Percentiles rank a stretch among this genome's conserved stretches.
phyloP scores from a whole-genome alignment of 2,888 invertebrate genomes.

The Agonopterix arenella region DNA sequence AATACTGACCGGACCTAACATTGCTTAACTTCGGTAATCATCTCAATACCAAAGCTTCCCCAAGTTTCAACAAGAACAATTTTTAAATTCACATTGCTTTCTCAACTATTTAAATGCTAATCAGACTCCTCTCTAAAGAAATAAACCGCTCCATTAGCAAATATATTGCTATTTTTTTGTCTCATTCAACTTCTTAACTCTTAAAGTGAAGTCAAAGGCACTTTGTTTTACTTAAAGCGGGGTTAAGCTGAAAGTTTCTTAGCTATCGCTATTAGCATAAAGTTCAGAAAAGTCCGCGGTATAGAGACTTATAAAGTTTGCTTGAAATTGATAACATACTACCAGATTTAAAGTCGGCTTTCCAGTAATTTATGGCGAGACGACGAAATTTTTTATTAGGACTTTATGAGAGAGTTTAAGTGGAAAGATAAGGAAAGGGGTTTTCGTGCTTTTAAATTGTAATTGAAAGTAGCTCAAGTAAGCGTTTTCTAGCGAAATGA shows the following conservation, averaged over 20 bases:
- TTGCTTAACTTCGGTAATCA: too few relatives aligned
- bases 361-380: constrained; percentile 40
- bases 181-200: constrained; percentile 37
- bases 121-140: constrained; percentile 14
- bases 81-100: constrained; percentile 5
- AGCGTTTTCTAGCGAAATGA: too few relatives aligned
- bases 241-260: constrained; percentile 47
- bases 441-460: background rate
- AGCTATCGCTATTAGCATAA: constrained; percentile 68
- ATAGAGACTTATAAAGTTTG: constrained; percentile 34
- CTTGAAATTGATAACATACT: constrained; percentile 13
- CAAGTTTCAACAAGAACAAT: constrained; percentile 1
- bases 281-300: constrained; percentile 43
- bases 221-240: constrained; percentile 63
- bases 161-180: constrained; percentile 40
- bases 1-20: too few relatives aligned
- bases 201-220: constrained; percentile 40
- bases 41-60: too few relatives aligned
- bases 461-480: too few relatives aligned
- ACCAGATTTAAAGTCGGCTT: constrained; percentile 29
- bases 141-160: constrained; percentile 32
- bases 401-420: background rate
- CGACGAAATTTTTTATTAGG: constrained; percentile 34
- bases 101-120: constrained; percentile 20
- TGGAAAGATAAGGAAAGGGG: background rate